phyloP scores from a whole-genome alignment of 2,113 vertebrate genomes.

The Ictalurus punctatus region DNA sequence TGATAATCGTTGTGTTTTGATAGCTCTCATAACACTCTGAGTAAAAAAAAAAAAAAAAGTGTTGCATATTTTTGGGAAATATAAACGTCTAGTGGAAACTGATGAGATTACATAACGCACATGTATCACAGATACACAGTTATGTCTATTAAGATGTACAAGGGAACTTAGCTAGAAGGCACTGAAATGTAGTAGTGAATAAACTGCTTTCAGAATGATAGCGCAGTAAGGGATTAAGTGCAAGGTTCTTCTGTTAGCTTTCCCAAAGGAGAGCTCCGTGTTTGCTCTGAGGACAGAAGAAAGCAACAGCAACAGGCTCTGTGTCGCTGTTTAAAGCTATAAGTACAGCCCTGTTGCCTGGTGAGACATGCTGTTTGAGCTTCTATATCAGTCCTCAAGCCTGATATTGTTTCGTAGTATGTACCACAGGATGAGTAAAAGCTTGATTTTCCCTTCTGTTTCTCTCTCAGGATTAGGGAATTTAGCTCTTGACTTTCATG shows the following conservation, averaged over 20 bases:
- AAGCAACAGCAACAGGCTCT: constrained; percentile 11
- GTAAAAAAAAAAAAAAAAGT: not conserved
- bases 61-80: not conserved
- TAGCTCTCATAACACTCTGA: not conserved
- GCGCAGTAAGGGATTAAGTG: not conserved
- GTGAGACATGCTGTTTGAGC: constrained; percentile 38
- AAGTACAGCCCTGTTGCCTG: constrained; percentile 42
- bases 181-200: constrained; percentile 29
- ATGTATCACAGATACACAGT: not conserved
- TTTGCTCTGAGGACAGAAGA: not conserved
- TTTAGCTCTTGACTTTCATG: not conserved
- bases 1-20: constrained; percentile 1
- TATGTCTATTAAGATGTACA: not conserved
- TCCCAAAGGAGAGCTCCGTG: not conserved
- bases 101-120: not conserved
- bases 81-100: not conserved
- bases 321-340: constrained; percentile 25
- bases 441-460: not conserved
- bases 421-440: not conserved
- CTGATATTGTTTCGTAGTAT: constrained; percentile 3
- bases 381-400: constrained; percentile 41
- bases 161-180: constrained; percentile 4
- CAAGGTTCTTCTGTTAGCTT: not conserved
- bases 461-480: not conserved
- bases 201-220: not conserved